These are phyloP conservation scores for Clarias macrocephalus DNA, from an alignment of 2,113 vertebrate genomes.

Conservation along the genomic window DNA sequence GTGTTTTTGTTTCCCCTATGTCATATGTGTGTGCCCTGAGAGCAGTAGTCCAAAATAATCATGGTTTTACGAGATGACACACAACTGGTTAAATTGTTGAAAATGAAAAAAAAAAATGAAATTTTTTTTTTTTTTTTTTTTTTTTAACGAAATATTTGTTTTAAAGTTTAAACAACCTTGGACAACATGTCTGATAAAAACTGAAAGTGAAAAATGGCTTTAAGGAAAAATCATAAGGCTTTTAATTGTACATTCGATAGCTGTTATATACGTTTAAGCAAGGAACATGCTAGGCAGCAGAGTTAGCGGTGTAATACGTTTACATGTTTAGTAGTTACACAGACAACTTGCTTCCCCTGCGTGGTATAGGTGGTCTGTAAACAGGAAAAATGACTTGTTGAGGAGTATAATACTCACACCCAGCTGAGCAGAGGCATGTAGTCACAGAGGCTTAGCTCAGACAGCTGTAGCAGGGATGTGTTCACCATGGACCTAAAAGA, in stretches of 20 bases:
- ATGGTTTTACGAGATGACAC: not conserved
- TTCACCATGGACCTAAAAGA: constrained; percentile 78
- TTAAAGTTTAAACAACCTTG: not conserved
- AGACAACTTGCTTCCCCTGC: not conserved
- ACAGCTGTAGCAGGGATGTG: constrained; percentile 73
- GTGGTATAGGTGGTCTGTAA: not conserved
- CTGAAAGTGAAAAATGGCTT: not conserved
- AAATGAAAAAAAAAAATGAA: not conserved
- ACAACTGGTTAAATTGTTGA: not conserved
- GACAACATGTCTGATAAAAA: not conserved
- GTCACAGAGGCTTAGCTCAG: constrained; percentile 72
- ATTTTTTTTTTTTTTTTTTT: no score
- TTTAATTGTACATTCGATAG: not conserved
- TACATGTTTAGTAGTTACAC: not conserved
- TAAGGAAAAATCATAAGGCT: not conserved
- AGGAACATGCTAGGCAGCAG: not conserved
- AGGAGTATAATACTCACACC: constrained; percentile 71
- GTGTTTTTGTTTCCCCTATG: not conserved
- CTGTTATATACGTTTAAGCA: not conserved
- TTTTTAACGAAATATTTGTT: not conserved
- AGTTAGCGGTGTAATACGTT: not conserved
- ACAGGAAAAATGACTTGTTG: not conserved
- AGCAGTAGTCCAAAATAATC: not conserved
- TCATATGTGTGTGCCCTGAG: not conserved
- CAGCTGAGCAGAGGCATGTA: constrained; percentile 75